Evolutionary conservation across 2,888 invertebrate genomes (phyloP).

Genomic region (Trisateles emortualis): DNA sequence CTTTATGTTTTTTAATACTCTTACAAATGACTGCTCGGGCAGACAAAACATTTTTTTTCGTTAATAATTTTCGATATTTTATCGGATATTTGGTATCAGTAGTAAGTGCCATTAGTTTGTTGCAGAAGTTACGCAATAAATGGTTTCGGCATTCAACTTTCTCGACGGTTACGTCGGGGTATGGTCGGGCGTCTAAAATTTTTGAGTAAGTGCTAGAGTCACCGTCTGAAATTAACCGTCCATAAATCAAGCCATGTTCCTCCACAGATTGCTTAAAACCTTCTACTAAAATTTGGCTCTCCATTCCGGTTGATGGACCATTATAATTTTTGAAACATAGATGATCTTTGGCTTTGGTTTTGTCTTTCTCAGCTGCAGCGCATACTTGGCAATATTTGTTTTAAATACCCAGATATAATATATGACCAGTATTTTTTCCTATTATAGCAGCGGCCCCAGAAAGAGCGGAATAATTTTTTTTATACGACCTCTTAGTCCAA

Average conservation of each 20-base stretch:
- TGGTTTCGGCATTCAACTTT: neutral
- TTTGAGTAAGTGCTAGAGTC: neutral
- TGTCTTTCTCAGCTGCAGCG: no score
- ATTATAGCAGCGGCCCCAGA: neutral
- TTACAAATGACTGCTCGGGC: no score
- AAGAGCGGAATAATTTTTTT: neutral
- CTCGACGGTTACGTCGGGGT: neutral
- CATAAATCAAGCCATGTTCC: neutral
- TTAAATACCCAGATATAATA: neutral
- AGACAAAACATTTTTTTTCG: neutral
- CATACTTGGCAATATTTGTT: neutral
- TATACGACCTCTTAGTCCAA: neutral
- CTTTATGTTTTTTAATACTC: no score
- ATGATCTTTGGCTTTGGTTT: no score
- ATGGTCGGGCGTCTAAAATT: neutral
- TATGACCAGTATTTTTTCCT: neutral
- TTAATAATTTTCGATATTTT: neutral
- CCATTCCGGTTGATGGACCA: neutral
- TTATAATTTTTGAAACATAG: no score
- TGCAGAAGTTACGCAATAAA: neutral
- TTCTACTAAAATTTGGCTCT: neutral
- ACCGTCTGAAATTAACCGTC: neutral
- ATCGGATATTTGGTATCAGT: neutral
- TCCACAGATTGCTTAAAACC: neutral
- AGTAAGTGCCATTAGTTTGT: neutral